Conservation (phyloP, 92 coral and sea anemone genomes). For the Bergia puertoricense region DNA sequence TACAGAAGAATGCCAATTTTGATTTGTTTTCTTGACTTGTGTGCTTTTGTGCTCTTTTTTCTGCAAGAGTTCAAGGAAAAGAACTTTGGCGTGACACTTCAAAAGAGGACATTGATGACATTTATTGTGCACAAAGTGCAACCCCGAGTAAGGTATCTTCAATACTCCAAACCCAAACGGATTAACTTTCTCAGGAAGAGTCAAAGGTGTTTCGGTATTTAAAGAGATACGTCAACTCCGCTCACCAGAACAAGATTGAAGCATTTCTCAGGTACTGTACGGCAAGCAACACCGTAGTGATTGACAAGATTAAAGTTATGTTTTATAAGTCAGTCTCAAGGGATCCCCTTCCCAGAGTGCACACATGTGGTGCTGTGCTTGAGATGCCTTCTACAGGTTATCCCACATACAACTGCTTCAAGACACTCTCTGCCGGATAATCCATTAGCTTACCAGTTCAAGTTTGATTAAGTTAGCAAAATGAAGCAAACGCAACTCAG, state of each 20-base stretch:
- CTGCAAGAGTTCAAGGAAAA: not conserved
- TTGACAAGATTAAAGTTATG: constrained; percentile 12
- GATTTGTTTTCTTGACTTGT: too few species aligned
- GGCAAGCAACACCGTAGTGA: constrained; percentile 11
- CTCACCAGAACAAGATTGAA: constrained; percentile 23
- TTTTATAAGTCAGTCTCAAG: constrained; percentile 24
- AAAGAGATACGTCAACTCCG: not conserved
- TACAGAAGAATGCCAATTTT: too few species aligned
- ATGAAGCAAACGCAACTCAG: too few species aligned
- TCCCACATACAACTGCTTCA: constrained; percentile 7
- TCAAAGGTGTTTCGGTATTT: constrained; percentile 2
- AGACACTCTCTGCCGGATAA: constrained; percentile 3
- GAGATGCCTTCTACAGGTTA: constrained; percentile 44
- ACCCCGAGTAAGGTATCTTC: constrained; percentile 30
- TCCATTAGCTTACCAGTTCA: not conserved
- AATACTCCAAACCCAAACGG: constrained; percentile 7
- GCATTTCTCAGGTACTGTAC: constrained; percentile 38
- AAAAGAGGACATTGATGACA: constrained; percentile 12
- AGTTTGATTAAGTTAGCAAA: too few species aligned
- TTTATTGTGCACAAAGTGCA: constrained; percentile 27
- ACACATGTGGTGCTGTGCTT: constrained; percentile 48
- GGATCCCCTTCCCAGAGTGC: constrained; percentile 36
- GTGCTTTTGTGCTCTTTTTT: too few species aligned
- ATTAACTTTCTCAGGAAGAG: constrained; percentile 11
- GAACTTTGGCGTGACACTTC: constrained; percentile 31